Conservation (phyloP, 1,140 invertebrate genomes). For the Oncopodura yosiiana region DNA sequence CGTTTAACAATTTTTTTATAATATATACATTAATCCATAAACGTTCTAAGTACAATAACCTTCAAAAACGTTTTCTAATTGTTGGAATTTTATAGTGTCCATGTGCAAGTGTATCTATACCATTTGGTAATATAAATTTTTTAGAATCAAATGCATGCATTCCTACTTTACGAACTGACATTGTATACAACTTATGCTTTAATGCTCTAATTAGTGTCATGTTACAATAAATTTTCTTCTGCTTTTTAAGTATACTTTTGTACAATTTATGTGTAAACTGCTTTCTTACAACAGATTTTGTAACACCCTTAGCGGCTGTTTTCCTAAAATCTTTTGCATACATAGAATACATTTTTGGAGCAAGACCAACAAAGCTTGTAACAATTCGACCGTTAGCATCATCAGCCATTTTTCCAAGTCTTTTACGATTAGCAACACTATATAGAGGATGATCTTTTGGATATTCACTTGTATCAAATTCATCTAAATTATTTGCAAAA, state of each 20-base stretch:
- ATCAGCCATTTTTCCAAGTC: slow-evolving; percentile 45
- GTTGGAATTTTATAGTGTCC: slow-evolving; percentile 7
- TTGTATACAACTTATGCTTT: slow-evolving; percentile 9
- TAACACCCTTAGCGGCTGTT: slow-evolving; percentile 10
- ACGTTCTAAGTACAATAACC: too few species aligned
- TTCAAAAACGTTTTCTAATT: not conserved
- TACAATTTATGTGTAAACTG: not conserved
- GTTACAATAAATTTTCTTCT: not conserved
- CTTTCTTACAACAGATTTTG: not conserved
- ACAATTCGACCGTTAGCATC: slow-evolving; percentile 41
- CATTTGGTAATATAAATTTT: slow-evolving; percentile 16
- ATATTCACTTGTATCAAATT: slow-evolving; percentile 20
- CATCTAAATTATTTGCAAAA: not conserved
- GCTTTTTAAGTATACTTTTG: not conserved
- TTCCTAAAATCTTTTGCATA: slow-evolving; percentile 22
- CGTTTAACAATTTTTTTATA: not conserved
- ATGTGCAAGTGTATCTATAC: slow-evolving; percentile 14
- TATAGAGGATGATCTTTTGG: slow-evolving; percentile 7
- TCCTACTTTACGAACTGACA: not conserved
- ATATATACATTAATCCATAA: too few species aligned
- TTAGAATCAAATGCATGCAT: slow-evolving; percentile 19
- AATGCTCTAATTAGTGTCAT: slow-evolving; percentile 11
- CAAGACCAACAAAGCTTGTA: slow-evolving; percentile 40
- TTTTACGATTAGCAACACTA: slow-evolving; percentile 42
- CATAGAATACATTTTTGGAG: slow-evolving; percentile 42